These are phyloP conservation scores for Limnothrissa miodon DNA, from an alignment of 2,113 vertebrate genomes.

Conservation along the genomic window DNA sequence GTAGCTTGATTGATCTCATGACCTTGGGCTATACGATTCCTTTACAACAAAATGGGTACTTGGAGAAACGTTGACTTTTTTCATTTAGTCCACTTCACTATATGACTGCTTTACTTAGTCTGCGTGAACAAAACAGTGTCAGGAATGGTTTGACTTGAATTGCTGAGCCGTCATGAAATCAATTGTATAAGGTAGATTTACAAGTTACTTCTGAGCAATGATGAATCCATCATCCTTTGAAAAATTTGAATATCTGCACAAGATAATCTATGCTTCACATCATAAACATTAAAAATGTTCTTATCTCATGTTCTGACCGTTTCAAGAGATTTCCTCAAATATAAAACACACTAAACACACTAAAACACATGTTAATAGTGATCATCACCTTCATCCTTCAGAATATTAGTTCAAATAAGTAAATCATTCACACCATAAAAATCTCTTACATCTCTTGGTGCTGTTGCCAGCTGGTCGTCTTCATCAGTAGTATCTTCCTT, in stretches of 20 bases:
- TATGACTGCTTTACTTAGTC: not conserved
- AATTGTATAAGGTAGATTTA: not conserved
- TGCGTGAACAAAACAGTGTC: not conserved
- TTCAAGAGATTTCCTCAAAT: no score
- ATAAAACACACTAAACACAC: no score
- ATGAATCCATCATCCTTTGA: not conserved
- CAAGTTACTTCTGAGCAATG: not conserved
- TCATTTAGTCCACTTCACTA: not conserved
- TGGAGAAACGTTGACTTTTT: no score
- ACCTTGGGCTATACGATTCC: not conserved
- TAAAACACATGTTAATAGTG: no score
- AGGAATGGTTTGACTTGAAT: not conserved
- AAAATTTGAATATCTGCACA: not conserved
- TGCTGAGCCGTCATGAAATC: not conserved
- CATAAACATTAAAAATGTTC: not conserved
- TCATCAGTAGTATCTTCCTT: not conserved
- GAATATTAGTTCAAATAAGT: no score
- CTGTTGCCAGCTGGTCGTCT: not conserved
- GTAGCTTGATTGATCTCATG: not conserved
- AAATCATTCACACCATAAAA: no score
- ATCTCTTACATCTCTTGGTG: no score
- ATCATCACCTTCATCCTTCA: no score
- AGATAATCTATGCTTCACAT: not conserved
- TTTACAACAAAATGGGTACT: no score
- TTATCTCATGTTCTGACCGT: not conserved